Conservation (phyloP, 2,888 invertebrate genomes). For the Aporophyla lueneburgensis region DNA sequence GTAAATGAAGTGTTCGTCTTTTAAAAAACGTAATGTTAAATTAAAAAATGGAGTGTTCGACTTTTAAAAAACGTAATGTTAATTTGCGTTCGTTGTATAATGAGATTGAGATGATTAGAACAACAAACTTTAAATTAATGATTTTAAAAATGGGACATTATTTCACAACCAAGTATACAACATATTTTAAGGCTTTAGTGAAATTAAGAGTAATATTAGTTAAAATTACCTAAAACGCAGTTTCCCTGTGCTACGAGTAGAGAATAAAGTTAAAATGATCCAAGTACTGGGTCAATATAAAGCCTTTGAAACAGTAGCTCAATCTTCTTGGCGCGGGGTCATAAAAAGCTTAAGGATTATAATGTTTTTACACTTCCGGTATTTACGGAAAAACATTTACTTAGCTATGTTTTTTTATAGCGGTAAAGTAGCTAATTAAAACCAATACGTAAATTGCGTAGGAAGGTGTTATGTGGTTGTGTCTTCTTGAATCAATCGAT, state of each 20-base stretch:
- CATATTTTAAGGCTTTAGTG: too few relatives aligned
- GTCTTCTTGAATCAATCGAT: neutral
- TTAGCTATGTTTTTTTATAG: neutral
- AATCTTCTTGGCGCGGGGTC: too few relatives aligned
- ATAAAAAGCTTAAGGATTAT: slow-evolving; percentile 7
- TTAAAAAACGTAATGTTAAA: too few relatives aligned
- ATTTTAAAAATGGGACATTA: too few relatives aligned
- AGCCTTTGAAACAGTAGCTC: slow-evolving; percentile 9
- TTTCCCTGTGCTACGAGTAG: rapidly evolving
- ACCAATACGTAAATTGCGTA: neutral
- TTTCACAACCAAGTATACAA: too few relatives aligned
- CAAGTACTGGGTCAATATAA: neutral
- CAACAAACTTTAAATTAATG: too few relatives aligned
- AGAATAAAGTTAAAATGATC: neutral
- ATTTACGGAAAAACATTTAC: neutral
- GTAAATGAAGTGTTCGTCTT: too few relatives aligned
- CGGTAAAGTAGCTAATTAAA: neutral
- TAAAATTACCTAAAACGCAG: neutral
- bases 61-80: too few relatives aligned
- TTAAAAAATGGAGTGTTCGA: too few relatives aligned
- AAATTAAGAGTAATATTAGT: too few relatives aligned
- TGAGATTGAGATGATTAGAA: too few relatives aligned
- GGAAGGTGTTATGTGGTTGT: neutral
- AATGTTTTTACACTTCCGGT: slow-evolving; percentile 12
- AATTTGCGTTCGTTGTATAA: too few relatives aligned